phyloP scores from a whole-genome alignment of 1,140 invertebrate genomes.

The Rhynchophorus ferrugineus region DNA sequence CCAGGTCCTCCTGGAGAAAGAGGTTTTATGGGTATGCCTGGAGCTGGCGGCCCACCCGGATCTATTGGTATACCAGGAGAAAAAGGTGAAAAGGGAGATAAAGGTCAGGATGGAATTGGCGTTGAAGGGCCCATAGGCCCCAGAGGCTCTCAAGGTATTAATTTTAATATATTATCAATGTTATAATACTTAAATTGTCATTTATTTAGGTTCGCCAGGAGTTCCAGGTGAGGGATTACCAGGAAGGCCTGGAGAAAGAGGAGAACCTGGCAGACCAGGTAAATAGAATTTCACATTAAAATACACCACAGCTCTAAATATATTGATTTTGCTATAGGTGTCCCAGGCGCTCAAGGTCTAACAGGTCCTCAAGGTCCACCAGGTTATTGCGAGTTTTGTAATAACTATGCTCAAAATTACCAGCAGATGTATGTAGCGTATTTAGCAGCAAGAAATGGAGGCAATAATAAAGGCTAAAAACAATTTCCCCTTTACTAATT shows the following conservation, averaged over 20 bases:
- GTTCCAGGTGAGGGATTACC: slow-evolving; percentile 45
- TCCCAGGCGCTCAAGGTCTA: slow-evolving; percentile 44
- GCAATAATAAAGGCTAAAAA: slow-evolving; percentile 45
- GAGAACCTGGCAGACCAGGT: slow-evolving; percentile 58
- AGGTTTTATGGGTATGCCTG: slow-evolving; percentile 59
- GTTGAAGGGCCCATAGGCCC: slow-evolving; percentile 60
- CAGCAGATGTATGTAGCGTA: slow-evolving; percentile 30
- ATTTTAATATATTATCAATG: not conserved
- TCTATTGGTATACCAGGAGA: slow-evolving; percentile 51
- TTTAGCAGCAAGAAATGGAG: slow-evolving; percentile 29
- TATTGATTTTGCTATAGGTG: slow-evolving; percentile 32
- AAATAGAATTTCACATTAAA: not conserved
- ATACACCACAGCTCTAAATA: slow-evolving; percentile 1
- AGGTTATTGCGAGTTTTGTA: slow-evolving; percentile 57
- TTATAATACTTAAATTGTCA: not conserved
- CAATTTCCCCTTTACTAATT: not conserved
- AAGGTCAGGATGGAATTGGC: slow-evolving; percentile 59
- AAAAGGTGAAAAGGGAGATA: slow-evolving; percentile 64
- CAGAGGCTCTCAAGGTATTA: slow-evolving; percentile 53
- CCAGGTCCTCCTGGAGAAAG: slow-evolving; percentile 41
- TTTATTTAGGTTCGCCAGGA: slow-evolving; percentile 19
- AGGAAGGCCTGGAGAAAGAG: slow-evolving; percentile 56
- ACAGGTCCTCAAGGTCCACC: slow-evolving; percentile 50
- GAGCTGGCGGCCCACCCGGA: slow-evolving; percentile 52
- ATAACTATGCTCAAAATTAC: slow-evolving; percentile 41